These are phyloP conservation scores for Eupithecia centaureata DNA, from an alignment of 2,888 invertebrate species.

Conservation along the genomic window DNA sequence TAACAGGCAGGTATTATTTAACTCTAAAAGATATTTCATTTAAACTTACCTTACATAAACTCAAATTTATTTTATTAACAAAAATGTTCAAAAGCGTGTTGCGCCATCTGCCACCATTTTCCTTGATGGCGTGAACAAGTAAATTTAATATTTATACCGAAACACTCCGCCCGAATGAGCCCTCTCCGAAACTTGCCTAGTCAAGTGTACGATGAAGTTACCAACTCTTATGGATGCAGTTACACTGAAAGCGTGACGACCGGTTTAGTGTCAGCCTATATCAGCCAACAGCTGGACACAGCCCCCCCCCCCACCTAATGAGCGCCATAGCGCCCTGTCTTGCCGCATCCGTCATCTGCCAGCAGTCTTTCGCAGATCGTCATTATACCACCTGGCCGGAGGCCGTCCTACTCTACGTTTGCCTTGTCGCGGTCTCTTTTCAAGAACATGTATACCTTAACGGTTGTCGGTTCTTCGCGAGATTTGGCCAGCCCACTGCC, in stretches of 20 bases:
- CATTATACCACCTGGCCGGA: too few species aligned
- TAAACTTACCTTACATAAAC: not conserved
- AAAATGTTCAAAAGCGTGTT: slow-evolving; percentile 14
- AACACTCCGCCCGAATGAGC: slow-evolving; percentile 32
- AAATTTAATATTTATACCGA: slow-evolving; percentile 38
- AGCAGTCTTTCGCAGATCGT: too few species aligned
- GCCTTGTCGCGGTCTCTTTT: too few species aligned
- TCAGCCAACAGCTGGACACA: too few species aligned
- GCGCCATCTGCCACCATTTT: slow-evolving; percentile 12
- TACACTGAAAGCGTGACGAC: slow-evolving; percentile 7
- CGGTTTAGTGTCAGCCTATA: not conserved
- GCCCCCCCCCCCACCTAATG: too few species aligned
- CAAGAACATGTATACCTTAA: too few species aligned
- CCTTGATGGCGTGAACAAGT: slow-evolving; percentile 30
- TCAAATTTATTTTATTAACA: slow-evolving; percentile 15
- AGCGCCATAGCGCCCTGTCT: too few species aligned
- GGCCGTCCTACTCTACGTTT: too few species aligned
- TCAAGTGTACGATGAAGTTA: slow-evolving; percentile 32
- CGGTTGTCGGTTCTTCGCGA: too few species aligned
- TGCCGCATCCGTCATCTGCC: too few species aligned
- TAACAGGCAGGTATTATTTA: not conserved
- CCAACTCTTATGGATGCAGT: slow-evolving; percentile 18
- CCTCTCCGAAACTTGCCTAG: slow-evolving; percentile 36
- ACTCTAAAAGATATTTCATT: not conserved
- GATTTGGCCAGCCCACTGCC: too few species aligned